Conservation (phyloP, 2,113 vertebrate species). For the Pampusana beccarii region DNA sequence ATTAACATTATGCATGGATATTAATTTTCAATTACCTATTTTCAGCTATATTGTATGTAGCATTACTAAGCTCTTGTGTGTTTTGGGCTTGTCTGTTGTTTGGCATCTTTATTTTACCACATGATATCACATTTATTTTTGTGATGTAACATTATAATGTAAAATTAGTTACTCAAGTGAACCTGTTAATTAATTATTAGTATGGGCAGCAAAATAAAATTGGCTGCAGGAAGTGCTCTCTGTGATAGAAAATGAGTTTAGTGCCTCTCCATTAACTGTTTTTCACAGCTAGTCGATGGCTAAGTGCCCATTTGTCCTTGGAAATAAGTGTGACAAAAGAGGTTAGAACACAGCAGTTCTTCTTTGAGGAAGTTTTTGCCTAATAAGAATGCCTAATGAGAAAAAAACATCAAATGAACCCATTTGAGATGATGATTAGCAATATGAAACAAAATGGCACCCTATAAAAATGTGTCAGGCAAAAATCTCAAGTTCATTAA, state of each 20-base stretch:
- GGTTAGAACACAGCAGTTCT: slow-evolving; percentile 1
- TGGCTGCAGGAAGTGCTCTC: neutral
- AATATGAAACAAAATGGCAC: neutral
- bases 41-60: neutral
- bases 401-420: neutral
- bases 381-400: slow-evolving; percentile 2
- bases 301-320: slow-evolving; percentile 43
- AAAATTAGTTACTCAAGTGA: neutral
- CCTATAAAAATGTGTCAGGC: neutral
- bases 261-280: slow-evolving; percentile 6
- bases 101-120: neutral
- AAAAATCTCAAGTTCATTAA: neutral
- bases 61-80: neutral
- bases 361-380: neutral
- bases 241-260: slow-evolving; percentile 7
- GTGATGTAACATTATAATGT: neutral
- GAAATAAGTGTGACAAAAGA: slow-evolving; percentile 32
- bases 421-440: neutral
- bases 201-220: neutral
- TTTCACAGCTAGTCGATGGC: slow-evolving; percentile 5
- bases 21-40: neutral
- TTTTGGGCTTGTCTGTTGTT: neutral
- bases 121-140: neutral
- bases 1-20: neutral
- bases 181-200: neutral